Conservation (phyloP, 1,140 invertebrate genomes). For the Tetragonula clypearis region DNA sequence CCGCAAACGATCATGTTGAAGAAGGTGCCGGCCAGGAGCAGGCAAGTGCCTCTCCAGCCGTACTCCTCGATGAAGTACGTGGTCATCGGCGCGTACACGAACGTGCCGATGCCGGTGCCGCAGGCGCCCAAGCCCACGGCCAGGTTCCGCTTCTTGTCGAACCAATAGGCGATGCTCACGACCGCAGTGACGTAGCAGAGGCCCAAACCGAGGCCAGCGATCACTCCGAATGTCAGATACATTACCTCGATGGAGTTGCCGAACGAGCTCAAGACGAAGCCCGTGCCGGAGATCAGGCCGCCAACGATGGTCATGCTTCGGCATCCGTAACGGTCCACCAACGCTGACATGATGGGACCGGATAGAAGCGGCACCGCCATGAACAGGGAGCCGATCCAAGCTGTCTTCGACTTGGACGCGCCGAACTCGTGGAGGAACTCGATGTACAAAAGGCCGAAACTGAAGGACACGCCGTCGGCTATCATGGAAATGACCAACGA, state of each 20-base stretch:
- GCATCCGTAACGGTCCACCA: slow-evolving; percentile 95
- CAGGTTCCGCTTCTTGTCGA: slow-evolving; percentile 94
- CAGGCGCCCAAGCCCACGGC: slow-evolving; percentile 96
- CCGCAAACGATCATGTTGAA: slow-evolving; percentile 95
- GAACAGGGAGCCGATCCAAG: slow-evolving; percentile 94
- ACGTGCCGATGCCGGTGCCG: slow-evolving; percentile 93
- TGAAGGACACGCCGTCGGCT: slow-evolving; percentile 97
- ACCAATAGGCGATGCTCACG: slow-evolving; percentile 97
- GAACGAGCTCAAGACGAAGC: slow-evolving; percentile 91
- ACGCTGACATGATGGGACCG: slow-evolving; percentile 92
- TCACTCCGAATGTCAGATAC: slow-evolving; percentile 92
- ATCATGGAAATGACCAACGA: slow-evolving; percentile 94
- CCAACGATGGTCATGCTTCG: slow-evolving; percentile 91
- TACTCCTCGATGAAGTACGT: slow-evolving; percentile 88
- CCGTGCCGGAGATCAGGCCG: slow-evolving; percentile 88
- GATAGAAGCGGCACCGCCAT: slow-evolving; percentile 93
- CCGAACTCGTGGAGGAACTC: slow-evolving; percentile 94
- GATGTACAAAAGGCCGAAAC: slow-evolving; percentile 94
- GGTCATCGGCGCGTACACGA: slow-evolving; percentile 92
- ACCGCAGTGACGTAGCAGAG: slow-evolving; percentile 95
- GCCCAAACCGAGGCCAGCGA: slow-evolving; percentile 92
- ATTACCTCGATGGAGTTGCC: slow-evolving; percentile 88
- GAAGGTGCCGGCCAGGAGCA: slow-evolving; percentile 91
- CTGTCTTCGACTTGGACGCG: slow-evolving; percentile 90
- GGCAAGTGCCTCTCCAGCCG: slow-evolving; percentile 93